A percentile compares a stretch with the other conserved stretches of the same genome.
Evolutionary conservation across 2,888 invertebrate genomes (phyloP).

Genomic region (Trachelus stipa): DNA sequence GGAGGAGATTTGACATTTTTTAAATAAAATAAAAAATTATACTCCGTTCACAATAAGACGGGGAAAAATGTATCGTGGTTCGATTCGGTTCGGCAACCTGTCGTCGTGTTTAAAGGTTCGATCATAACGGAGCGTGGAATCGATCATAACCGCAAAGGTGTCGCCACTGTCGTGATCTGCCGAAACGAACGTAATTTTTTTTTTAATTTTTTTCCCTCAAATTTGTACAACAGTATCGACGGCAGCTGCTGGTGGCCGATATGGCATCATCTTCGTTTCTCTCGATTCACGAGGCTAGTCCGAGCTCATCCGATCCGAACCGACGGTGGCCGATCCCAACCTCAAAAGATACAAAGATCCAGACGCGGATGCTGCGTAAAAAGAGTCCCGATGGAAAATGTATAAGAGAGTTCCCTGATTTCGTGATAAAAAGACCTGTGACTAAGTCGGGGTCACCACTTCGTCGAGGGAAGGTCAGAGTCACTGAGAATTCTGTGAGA

Average conservation of each 20-base stretch:
- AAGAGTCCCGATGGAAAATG: constrained; percentile 5
- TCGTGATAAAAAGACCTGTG: constrained; percentile 11
- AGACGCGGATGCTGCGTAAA: neutral
- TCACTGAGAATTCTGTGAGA: constrained; percentile 7
- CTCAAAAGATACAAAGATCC: neutral
- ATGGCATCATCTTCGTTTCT: neutral
- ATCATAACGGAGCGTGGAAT: constrained; percentile 10
- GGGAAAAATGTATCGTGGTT: neutral
- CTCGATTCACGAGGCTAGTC: neutral
- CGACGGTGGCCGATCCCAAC: neutral
- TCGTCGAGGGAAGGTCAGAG: neutral
- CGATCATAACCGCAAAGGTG: neutral
- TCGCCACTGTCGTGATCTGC: constrained; percentile 1
- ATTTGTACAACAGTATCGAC: neutral
- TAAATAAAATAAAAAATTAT: neutral
- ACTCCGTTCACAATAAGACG: neutral
- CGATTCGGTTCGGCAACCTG: neutral
- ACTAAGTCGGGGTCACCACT: constrained; percentile 9
- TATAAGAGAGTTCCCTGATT: neutral
- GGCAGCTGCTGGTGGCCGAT: neutral
- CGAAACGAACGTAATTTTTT: neutral
- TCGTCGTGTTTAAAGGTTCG: neutral
- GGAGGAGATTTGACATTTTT: neutral
- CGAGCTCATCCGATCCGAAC: neutral
- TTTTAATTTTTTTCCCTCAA: neutral